Percentiles rank a stretch among this genome's conserved stretches.
Conservation (phyloP, 2,113 vertebrate species). For the Clarias macrocephalus region DNA sequence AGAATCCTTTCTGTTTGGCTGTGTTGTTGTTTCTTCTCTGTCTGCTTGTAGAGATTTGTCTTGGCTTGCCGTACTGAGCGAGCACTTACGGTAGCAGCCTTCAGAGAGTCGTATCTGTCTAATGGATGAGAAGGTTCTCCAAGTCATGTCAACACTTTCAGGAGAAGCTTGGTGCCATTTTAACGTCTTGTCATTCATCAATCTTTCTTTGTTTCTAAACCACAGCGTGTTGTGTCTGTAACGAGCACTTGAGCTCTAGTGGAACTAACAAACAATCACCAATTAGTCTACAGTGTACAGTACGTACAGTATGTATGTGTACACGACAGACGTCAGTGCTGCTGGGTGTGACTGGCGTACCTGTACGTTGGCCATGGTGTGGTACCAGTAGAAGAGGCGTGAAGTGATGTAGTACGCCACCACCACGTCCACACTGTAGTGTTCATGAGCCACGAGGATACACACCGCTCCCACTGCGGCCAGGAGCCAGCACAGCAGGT, state of each 20-base stretch:
- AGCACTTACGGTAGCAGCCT: slow-evolving; percentile 28
- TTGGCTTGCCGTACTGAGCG: not conserved
- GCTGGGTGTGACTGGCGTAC: slow-evolving; percentile 61
- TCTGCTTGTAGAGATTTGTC: slow-evolving; percentile 15
- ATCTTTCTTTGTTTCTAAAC: not conserved
- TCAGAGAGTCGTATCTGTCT: slow-evolving; percentile 35
- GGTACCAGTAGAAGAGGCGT: slow-evolving; percentile 97
- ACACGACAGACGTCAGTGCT: not conserved
- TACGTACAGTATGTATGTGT: too few relatives aligned
- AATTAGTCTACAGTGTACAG: not conserved
- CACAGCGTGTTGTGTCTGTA: not conserved
- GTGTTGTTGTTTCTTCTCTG: slow-evolving; percentile 13
- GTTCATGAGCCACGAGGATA: slow-evolving; percentile 92
- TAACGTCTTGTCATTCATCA: slow-evolving; percentile 40
- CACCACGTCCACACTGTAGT: slow-evolving; percentile 93
- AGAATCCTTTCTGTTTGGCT: not conserved
- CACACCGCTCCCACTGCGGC: slow-evolving; percentile 89
- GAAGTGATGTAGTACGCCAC: slow-evolving; percentile 95
- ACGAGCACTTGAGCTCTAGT: not conserved
- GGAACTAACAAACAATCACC: slow-evolving; percentile 9
- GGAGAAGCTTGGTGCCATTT: slow-evolving; percentile 38
- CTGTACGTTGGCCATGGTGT: slow-evolving; percentile 95
- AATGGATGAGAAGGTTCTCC: slow-evolving; percentile 37
- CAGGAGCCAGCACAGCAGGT: slow-evolving; percentile 92
- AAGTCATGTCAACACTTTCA: slow-evolving; percentile 42